Evolutionary conservation across 2,797 vertebrate species (phyloP), one percentile per base, ranked within the genome.

Genomic region (Malurus splendens): DNA sequence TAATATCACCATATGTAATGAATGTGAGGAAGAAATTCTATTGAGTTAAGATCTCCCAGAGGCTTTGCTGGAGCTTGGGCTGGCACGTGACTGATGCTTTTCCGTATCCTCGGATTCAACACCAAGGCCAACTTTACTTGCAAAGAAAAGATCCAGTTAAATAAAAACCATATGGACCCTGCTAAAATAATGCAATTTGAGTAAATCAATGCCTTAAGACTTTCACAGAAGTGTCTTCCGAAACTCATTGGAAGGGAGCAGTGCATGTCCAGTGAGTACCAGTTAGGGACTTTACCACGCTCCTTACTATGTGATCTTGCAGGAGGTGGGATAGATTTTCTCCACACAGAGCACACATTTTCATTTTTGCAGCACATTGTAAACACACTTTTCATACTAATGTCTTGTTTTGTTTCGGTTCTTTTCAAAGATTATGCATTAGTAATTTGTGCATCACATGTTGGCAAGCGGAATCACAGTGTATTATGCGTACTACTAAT

Each of bases 401-500:
- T 54, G 82, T 48, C 54, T 79, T 91, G 75, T 54, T 86, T 79
- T 89, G 72, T 14, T 87, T 93, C 23, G 19, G 2, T 48, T 90
- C 71, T 77, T 89, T 52, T 25, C 15, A 12, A 48, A 56, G 64
- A 78, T 89, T 93, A 93, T 88, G 33, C 62, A 48, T 67, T 47
- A 81, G 76, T 73, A 88, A 64, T n/a, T 87, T 87, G 62, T 57
- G 64, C 32, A 18, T 75, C 78, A 50, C 28, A 50, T 78, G 45
- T 85, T 89, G 93, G 79, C 76, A 89, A 80, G 79, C 2, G 0
- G 67, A 74, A 64, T 74, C 71, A 36, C 52, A 86, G 80, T 78
- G 51, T 71, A 74, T 56, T 54, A 90, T 25, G 6, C 67, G n/a
- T 30, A 42, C 64, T 30, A 42, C 85, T 95, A 94, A 96, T 93